Evolutionary conservation across 1,140 invertebrate species (phyloP).

Genomic region (Drosophila neocordata): DNA sequence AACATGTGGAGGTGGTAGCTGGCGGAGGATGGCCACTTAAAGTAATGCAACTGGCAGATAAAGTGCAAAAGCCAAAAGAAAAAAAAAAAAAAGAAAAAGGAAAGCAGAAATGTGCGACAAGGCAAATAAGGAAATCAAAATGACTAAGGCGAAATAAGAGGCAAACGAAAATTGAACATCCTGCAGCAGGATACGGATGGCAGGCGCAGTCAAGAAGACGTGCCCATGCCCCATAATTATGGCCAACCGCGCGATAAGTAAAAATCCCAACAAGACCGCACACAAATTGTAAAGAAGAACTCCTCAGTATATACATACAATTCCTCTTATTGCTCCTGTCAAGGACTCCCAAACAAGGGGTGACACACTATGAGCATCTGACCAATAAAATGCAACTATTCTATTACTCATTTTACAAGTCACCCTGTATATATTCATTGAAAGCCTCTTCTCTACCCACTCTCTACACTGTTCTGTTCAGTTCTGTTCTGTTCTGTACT

Average conservation of each 20-base stretch:
- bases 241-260: constrained; percentile 18
- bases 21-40: constrained; percentile 53
- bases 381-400: background rate
- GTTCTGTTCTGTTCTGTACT: constrained; percentile 6
- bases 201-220: constrained; percentile 33
- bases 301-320: constrained; percentile 38
- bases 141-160: constrained; percentile 72
- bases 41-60: constrained; percentile 64
- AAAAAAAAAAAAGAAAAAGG: background rate
- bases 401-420: constrained; percentile 19
- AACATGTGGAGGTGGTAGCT: background rate
- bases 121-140: constrained; percentile 80
- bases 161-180: constrained; percentile 78
- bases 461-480: background rate
- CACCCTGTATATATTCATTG: constrained; percentile 54
- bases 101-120: constrained; percentile 54
- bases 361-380: constrained; percentile 12
- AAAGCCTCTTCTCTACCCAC: background rate
- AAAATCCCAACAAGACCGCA: constrained; percentile 44
- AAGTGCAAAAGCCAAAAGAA: constrained; percentile 36
- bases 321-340: constrained; percentile 45
- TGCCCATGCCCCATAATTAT: constrained; percentile 48
- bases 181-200: constrained; percentile 68
- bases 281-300: constrained; percentile 33
- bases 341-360: constrained; percentile 46